Conservation (phyloP, 35 echinoderm and acorn worm genomes). For the Apostichopus californicus region DNA sequence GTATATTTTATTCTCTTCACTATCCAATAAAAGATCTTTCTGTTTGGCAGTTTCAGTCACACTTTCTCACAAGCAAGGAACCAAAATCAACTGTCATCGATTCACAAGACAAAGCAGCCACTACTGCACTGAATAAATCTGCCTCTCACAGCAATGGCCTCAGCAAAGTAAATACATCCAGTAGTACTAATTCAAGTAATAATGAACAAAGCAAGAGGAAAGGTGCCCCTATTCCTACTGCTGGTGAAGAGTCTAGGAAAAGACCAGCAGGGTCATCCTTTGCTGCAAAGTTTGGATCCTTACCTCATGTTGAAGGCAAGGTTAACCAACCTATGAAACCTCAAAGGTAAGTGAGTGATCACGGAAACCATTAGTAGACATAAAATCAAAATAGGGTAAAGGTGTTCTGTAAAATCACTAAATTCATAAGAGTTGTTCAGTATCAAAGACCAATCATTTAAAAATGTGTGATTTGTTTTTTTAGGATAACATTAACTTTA, state of each 20-base stretch:
- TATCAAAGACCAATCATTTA: too few species aligned
- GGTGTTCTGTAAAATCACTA: too few species aligned
- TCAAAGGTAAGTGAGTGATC: not conserved
- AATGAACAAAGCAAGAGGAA: not conserved
- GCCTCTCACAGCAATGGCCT: not conserved
- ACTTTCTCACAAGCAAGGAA: constrained; percentile 4
- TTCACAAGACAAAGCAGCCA: not conserved
- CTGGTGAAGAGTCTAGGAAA: not conserved
- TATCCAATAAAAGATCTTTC: not conserved
- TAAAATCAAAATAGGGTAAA: too few species aligned
- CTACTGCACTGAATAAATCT: not conserved
- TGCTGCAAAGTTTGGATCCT: constrained; percentile 37
- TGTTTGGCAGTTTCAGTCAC: constrained; percentile 10
- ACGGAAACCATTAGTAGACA: too few species aligned
- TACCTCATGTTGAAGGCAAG: not conserved
- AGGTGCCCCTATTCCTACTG: not conserved
- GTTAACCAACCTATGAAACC: not conserved
- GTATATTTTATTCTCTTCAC: too few species aligned
- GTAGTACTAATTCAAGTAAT: not conserved
- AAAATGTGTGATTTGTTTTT: too few species aligned
- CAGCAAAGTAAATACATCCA: not conserved
- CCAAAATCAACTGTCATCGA: not conserved
- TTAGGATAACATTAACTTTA: too few species aligned
- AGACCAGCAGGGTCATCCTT: constrained; percentile 28
- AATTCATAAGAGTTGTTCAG: too few species aligned